Evolutionary conservation across 23 tunicate species (phyloP), one percentile per base, ranked within the genome.

Genomic region (Halocynthia aurantium): DNA sequence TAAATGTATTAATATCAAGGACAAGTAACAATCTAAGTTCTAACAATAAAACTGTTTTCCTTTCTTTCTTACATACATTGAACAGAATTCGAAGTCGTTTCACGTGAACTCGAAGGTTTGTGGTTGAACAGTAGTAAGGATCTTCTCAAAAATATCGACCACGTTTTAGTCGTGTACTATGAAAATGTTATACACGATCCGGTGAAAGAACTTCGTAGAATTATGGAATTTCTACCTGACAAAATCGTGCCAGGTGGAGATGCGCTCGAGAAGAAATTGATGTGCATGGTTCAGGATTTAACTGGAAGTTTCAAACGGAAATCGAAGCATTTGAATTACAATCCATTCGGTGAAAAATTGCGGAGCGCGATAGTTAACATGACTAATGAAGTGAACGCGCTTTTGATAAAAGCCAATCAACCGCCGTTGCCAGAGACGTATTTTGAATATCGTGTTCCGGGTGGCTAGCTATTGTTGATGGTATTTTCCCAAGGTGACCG

Each of bases 241-340:
- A 65, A 65, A 11, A 11, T 65, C 31, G 19, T 65, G 10, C 70
- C 70, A 11, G 6, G 19, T 0, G 70, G 19, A 0, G 70, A 65
- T 20, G 19, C 5, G 6, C 19, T 65, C 9, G 70, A 65, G 19
- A 40, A 65, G 31, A 11, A 49, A 10, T 49, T 65, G 70, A 65
- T 65, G 70, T 65, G 70, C 19, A 65, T 65, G 70, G 31, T 10
- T 15, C 31, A 20, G 31, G 70, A 65, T 15, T 0, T 65, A 49
- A 65, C n/a, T 1, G 70, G 70, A 65, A 65, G 6, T 65, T 65
- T 65, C 19, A 65, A 65, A 49, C 70, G 70, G 31, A 49, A 49
- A 20, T 65, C 70, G 6, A 65, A 65, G 31, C 49, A 49, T 9
- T 20, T 65, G 31, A 65, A 10, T 20, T 65, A 40, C 0, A 65